phyloP scores from a whole-genome alignment of 1,140 invertebrate genomes.

The Halictus rubicundus region DNA sequence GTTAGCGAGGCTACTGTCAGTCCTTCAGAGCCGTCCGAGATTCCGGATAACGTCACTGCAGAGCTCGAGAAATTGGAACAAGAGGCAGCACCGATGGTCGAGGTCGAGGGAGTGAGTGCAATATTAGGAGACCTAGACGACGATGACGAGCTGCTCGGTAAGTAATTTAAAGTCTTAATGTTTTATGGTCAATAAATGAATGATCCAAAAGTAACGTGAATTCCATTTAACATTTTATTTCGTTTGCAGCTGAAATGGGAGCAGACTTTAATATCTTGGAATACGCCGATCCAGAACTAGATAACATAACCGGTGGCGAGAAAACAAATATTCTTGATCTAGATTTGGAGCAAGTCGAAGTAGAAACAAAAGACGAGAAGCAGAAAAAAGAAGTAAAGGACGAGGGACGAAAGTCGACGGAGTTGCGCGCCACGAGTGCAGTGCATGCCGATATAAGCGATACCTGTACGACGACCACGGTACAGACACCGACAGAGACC shows the following conservation, averaged over 20 bases:
- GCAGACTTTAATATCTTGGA: slow-evolving; percentile 97
- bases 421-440: slow-evolving; percentile 52
- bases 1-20: slow-evolving; percentile 70
- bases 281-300: slow-evolving; percentile 97
- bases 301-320: slow-evolving; percentile 87
- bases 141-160: slow-evolving; percentile 92
- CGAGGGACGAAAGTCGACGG: slow-evolving; percentile 71
- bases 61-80: slow-evolving; percentile 91
- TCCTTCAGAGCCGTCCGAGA: slow-evolving; percentile 81
- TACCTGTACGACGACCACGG: slow-evolving; percentile 50
- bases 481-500: slow-evolving; percentile 63
- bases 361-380: slow-evolving; percentile 82
- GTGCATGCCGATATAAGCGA: slow-evolving; percentile 61
- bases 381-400: slow-evolving; percentile 79
- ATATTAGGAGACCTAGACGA: slow-evolving; percentile 91
- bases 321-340: slow-evolving; percentile 90
- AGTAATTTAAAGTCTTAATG: too few species aligned
- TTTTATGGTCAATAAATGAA: too few species aligned
- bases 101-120: slow-evolving; percentile 87
- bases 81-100: slow-evolving; percentile 84
- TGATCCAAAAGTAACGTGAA: neutral
- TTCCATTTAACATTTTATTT: slow-evolving; percentile 13
- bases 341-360: slow-evolving; percentile 87
- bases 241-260: slow-evolving; percentile 89
- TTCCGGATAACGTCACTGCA: slow-evolving; percentile 89